Evolutionary conservation across 2,888 invertebrate species (phyloP).

Genomic region (Polydrusus tereticollis): DNA sequence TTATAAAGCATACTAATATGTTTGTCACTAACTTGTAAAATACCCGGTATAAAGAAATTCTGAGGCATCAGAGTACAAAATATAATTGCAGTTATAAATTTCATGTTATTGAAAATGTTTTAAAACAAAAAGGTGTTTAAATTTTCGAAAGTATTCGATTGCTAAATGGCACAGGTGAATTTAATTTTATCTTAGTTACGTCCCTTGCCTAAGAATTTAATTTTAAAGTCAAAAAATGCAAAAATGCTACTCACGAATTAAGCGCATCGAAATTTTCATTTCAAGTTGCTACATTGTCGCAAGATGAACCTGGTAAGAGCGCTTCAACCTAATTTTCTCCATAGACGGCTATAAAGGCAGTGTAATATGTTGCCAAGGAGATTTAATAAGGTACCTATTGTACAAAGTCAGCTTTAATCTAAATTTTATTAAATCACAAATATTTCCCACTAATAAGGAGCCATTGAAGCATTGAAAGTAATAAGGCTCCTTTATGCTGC

Average conservation of each 20-base stretch:
- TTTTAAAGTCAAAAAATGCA: not conserved
- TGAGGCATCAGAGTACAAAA: too few species aligned
- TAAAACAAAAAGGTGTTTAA: too few species aligned
- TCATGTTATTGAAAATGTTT: too few species aligned
- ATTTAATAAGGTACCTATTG: constrained; percentile 16
- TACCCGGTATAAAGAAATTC: too few species aligned
- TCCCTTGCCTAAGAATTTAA: not conserved
- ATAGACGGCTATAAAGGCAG: not conserved
- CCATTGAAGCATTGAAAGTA: not conserved
- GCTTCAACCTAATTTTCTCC: constrained; percentile 17
- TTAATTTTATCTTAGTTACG: too few species aligned
- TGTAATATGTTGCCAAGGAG: constrained; percentile 29
- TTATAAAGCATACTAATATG: too few species aligned
- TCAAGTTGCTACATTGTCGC: constrained; percentile 1
- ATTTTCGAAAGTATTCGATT: too few species aligned
- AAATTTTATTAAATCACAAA: constrained; percentile 22
- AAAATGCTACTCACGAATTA: not conserved
- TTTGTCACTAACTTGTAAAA: too few species aligned
- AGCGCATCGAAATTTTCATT: not conserved
- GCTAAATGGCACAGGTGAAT: too few species aligned
- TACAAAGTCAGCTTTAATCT: constrained; percentile 8
- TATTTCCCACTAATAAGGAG: constrained; percentile 1
- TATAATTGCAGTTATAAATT: too few species aligned
- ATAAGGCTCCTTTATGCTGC: not conserved
- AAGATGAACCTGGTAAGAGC: not conserved